These are phyloP conservation scores for Eulemur albifrons DNA, from an alignment of 2,797 vertebrate genomes.

Conservation along the genomic window DNA sequence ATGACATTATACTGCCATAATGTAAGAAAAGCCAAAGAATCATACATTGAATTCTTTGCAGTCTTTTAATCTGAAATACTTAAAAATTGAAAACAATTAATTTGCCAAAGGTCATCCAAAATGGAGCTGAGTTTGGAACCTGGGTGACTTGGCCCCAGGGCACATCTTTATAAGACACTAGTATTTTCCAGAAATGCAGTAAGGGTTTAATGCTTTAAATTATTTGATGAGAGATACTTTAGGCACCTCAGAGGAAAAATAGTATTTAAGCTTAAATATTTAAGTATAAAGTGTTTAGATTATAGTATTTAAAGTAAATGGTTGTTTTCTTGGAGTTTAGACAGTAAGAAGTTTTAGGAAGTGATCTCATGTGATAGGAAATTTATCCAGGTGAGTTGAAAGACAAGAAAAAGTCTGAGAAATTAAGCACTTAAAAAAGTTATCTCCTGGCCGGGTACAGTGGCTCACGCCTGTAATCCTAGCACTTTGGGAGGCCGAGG, in stretches of 20 bases:
- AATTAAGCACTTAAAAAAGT: not conserved
- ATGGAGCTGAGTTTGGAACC: not conserved
- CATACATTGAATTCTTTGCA: not conserved
- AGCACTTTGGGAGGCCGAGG: no score
- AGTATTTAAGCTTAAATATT: not conserved
- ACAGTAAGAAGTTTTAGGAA: not conserved
- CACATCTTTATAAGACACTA: not conserved
- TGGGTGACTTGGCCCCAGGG: not conserved
- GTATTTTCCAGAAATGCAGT: not conserved
- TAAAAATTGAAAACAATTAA: not conserved
- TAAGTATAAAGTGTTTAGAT: not conserved
- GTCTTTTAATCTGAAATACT: constrained; percentile 9
- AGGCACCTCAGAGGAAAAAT: not conserved
- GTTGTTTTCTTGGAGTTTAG: constrained; percentile 13
- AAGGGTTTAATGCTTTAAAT: constrained; percentile 9
- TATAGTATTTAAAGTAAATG: not conserved
- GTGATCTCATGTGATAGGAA: not conserved
- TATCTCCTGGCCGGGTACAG: no score
- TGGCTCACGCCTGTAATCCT: no score
- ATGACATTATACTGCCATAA: not conserved
- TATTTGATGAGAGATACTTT: not conserved
- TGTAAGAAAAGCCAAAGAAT: not conserved
- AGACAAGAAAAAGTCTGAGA: not conserved
- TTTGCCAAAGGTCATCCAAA: not conserved
- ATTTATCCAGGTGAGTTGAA: not conserved